Conservation (phyloP, 2,113 vertebrate species). For the Pseudopodoces humilis region DNA sequence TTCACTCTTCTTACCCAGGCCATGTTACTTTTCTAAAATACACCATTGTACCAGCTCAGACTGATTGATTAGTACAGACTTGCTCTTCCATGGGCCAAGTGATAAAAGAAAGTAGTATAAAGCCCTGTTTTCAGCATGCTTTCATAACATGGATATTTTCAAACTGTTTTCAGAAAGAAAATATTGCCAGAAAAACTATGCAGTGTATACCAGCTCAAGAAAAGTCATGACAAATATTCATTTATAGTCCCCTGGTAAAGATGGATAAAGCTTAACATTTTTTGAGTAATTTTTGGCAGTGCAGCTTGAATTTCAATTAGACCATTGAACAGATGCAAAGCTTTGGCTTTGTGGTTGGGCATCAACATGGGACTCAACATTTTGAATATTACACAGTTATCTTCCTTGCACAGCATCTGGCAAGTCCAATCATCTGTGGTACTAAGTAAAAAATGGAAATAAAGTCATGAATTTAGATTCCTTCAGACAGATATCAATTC, state of each 20-base stretch:
- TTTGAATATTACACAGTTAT: constrained; percentile 24
- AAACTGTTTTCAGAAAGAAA: background rate
- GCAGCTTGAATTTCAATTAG: constrained; percentile 23
- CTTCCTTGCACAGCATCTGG: constrained; percentile 18
- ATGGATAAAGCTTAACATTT: background rate
- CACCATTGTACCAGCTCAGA: background rate
- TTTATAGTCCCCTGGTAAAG: background rate
- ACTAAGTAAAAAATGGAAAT: background rate
- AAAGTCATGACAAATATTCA: background rate
- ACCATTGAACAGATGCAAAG: constrained; percentile 35
- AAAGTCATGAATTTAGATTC: background rate
- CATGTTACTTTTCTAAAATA: background rate
- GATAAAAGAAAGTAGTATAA: background rate
- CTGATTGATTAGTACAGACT: background rate
- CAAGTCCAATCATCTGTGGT: background rate
- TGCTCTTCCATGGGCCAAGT: background rate
- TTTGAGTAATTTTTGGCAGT: background rate
- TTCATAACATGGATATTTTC: background rate
- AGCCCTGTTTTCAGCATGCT: background rate
- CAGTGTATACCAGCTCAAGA: background rate
- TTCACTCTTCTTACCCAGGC: background rate
- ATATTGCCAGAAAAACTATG: background rate
- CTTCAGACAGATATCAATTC: background rate
- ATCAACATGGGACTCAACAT: background rate
- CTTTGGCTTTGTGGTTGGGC: constrained; percentile 5